Percentiles rank a stretch among this genome's conserved stretches.
Conservation (phyloP, 2,888 invertebrate species). For the Cephalotes varians region DNA sequence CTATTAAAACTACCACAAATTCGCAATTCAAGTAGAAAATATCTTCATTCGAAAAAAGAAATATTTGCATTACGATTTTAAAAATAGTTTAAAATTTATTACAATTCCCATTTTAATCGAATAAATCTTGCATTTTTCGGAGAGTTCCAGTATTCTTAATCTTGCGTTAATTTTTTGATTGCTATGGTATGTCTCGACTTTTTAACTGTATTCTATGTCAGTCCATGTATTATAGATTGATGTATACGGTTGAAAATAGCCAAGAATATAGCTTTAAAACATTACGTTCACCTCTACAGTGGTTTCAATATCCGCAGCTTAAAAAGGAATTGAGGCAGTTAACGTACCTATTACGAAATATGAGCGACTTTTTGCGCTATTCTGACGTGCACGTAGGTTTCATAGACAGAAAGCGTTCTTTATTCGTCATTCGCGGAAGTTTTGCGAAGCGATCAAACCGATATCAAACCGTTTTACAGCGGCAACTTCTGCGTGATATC, state of each 20-base stretch:
- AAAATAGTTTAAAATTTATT: neutral
- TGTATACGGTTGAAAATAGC: neutral
- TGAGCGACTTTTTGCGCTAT: neutral
- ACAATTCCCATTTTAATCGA: neutral
- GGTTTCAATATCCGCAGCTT: neutral
- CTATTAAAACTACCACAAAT: too few species aligned
- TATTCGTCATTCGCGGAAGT: slow-evolving; percentile 45
- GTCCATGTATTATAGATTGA: neutral
- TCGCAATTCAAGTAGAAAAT: neutral
- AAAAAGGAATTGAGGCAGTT: slow-evolving; percentile 12
- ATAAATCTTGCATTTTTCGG: neutral
- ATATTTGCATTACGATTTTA: neutral
- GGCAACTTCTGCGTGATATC: slow-evolving; percentile 39
- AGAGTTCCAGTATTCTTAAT: neutral
- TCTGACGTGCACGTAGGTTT: slow-evolving; percentile 19
- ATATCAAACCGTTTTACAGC: slow-evolving; percentile 12
- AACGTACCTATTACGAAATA: slow-evolving; percentile 30
- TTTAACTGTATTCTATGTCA: neutral
- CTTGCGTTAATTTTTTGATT: neutral
- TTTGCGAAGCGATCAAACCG: slow-evolving; percentile 38
- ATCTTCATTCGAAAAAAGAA: neutral
- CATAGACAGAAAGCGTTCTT: slow-evolving; percentile 42
- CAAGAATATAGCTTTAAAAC: neutral
- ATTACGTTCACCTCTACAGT: neutral
- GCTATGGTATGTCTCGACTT: neutral